Evolutionary conservation across 2,797 vertebrate genomes (phyloP).

Genomic region (Silurus aristotelis): DNA sequence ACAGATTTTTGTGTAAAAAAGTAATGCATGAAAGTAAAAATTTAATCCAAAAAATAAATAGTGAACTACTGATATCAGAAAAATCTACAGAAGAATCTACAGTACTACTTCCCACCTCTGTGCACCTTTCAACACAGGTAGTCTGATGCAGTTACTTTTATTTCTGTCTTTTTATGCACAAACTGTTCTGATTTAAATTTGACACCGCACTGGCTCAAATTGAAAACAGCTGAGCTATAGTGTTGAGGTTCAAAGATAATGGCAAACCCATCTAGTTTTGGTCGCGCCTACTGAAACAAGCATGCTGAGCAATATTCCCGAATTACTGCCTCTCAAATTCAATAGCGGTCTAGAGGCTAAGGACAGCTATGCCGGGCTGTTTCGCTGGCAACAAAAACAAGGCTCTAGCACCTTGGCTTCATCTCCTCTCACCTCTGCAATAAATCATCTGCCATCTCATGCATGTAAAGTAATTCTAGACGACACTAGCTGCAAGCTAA

Average conservation of each 20-base stretch:
- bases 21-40: too few species aligned
- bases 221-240: slow-evolving; percentile 36
- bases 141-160: background rate
- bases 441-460: slow-evolving; percentile 73
- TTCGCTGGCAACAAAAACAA: slow-evolving; percentile 50
- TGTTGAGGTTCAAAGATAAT: slow-evolving; percentile 48
- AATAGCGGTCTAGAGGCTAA: slow-evolving; percentile 51
- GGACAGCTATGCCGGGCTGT: slow-evolving; percentile 37
- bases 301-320: slow-evolving; percentile 57
- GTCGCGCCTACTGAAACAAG: slow-evolving; percentile 41
- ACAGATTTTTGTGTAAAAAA: too few species aligned
- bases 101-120: background rate
- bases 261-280: slow-evolving; percentile 46
- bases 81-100: too few species aligned
- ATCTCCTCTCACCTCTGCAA: slow-evolving; percentile 57
- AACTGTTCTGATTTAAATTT: slow-evolving; percentile 42
- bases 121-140: background rate
- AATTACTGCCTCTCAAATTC: slow-evolving; percentile 53
- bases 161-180: background rate
- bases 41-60: too few species aligned
- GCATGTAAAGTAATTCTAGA: slow-evolving; percentile 68
- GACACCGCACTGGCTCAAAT: slow-evolving; percentile 45
- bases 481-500: slow-evolving; percentile 39
- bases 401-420: slow-evolving; percentile 66
- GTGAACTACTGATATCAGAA: too few species aligned